phyloP scores from a whole-genome alignment of 2,113 vertebrate genomes.

The Pogona vitticeps region DNA sequence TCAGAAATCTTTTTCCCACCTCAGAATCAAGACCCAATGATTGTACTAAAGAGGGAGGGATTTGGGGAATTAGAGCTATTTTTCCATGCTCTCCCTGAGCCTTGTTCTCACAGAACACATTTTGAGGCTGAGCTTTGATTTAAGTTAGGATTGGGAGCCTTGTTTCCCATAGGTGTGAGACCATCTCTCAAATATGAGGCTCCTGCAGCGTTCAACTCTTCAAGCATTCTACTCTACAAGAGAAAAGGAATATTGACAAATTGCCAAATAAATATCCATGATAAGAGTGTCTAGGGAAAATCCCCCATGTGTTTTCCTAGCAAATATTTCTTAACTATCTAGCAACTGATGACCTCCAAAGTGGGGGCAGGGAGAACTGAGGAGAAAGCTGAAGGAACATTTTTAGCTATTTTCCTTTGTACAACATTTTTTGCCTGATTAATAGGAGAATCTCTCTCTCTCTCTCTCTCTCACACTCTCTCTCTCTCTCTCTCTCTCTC shows the following conservation, averaged over 20 bases:
- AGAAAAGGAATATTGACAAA: constrained; percentile 4
- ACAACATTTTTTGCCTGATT: neutral
- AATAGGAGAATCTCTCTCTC: neutral
- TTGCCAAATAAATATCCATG: neutral
- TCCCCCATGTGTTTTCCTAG: neutral
- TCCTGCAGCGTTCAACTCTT: neutral
- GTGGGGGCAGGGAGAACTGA: neutral
- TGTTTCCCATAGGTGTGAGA: neutral
- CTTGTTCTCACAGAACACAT: no score
- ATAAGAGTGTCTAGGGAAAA: neutral
- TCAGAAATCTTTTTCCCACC: no score
- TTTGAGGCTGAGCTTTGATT: neutral
- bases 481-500: neutral
- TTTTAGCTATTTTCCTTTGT: neutral
- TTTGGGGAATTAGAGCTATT: no score
- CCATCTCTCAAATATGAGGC: neutral
- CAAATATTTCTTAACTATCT: constrained; percentile 6
- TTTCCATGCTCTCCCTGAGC: no score
- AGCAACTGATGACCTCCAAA: neutral
- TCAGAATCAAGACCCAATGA: no score
- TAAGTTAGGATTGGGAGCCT: no score
- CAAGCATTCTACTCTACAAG: no score
- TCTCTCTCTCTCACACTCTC: neutral
- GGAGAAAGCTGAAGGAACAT: neutral
- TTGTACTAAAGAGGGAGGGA: no score